phyloP scores from a whole-genome alignment of 1,140 invertebrate species.

The Trichonephila clavipes region DNA sequence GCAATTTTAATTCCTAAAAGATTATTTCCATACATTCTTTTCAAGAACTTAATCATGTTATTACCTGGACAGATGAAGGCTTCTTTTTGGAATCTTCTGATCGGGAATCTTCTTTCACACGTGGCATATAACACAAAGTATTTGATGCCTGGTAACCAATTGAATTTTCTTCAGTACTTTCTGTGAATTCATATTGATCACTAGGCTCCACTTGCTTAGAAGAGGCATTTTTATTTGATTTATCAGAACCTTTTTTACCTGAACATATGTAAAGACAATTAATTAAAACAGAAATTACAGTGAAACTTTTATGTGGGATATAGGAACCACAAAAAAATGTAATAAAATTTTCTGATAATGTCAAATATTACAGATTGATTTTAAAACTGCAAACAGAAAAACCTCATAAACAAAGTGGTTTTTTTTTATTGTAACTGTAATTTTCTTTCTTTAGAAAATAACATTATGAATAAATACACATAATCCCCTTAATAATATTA shows the following conservation, averaged over 20 bases:
- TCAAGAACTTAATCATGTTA: background rate
- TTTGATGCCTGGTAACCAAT: constrained; percentile 60
- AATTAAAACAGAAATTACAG: no score
- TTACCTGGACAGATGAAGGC: background rate
- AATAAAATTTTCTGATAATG: no score
- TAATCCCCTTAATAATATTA: no score
- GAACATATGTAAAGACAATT: background rate
- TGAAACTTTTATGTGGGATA: no score
- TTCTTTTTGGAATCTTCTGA: constrained; percentile 28
- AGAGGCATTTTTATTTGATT: background rate
- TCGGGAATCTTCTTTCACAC: constrained; percentile 47
- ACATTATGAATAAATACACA: no score
- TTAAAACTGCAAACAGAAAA: no score
- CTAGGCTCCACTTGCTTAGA: constrained; percentile 29
- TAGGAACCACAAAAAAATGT: no score
- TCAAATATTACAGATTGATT: no score
- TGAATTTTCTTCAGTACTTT: constrained; percentile 72
- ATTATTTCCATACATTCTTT: background rate
- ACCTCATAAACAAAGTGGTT: no score
- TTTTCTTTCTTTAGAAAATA: no score
- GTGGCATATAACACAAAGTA: constrained; percentile 55
- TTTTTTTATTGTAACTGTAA: no score
- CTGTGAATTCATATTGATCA: constrained; percentile 68
- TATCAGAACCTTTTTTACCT: constrained; percentile 53
- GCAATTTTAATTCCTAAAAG: no score